Evolutionary conservation across 2,113 vertebrate genomes (phyloP).

Genomic region (Rhipidura dahli): DNA sequence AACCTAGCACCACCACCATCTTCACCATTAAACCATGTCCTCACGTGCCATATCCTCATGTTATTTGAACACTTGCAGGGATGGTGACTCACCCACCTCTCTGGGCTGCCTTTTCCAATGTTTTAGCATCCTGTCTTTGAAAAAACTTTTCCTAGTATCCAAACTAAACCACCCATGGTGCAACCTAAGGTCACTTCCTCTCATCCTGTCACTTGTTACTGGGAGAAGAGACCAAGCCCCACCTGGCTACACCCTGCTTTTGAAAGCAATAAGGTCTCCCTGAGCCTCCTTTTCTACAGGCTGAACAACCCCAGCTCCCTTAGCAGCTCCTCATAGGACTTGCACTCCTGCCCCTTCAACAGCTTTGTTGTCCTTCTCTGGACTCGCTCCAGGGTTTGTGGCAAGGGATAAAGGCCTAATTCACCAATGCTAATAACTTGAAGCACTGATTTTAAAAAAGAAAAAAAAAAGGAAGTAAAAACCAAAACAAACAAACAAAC

Average conservation of each 20-base stretch:
- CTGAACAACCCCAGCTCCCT: background rate
- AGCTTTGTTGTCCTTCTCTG: background rate
- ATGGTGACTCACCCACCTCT: background rate
- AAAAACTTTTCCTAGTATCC: background rate
- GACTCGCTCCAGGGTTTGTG: background rate
- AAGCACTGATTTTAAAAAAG: background rate
- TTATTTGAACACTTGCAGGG: background rate
- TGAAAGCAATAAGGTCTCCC: background rate
- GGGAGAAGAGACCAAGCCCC: background rate
- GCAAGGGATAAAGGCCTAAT: background rate
- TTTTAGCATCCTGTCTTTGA: background rate
- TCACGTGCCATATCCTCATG: background rate
- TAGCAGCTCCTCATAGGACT: background rate
- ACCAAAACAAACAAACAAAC: background rate
- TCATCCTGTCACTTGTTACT: background rate
- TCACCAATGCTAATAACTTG: background rate
- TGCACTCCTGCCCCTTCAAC: background rate
- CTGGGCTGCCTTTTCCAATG: background rate
- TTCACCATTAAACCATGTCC: background rate
- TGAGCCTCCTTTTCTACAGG: background rate
- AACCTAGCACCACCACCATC: background rate
- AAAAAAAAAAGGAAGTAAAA: background rate
- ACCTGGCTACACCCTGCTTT: background rate
- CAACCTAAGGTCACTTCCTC: background rate
- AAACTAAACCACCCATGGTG: background rate